Evolutionary conservation across 1,140 invertebrate species (phyloP).

Genomic region (Cotesia vestalis): DNA sequence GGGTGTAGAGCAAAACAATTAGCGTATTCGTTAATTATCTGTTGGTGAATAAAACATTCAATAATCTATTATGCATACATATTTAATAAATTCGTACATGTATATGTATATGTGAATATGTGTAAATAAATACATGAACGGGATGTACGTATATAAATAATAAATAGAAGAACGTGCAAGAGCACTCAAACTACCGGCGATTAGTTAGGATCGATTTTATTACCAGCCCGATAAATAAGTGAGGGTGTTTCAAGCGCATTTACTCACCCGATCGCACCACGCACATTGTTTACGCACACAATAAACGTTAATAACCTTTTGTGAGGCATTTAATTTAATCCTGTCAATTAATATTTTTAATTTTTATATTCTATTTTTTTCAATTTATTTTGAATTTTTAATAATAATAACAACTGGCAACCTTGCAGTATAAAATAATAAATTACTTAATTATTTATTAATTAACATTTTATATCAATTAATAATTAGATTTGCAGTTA

Average conservation of each 20-base stretch:
- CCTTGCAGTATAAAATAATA: too few relatives aligned
- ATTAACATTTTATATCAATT: too few relatives aligned
- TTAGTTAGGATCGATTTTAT: conserved; percentile 16
- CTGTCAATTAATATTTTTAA: not conserved
- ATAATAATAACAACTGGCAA: too few relatives aligned
- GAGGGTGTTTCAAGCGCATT: conserved; percentile 8
- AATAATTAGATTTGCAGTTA: too few relatives aligned
- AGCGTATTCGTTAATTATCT: conserved; percentile 42
- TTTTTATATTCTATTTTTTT: not conserved
- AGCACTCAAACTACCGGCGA: conserved; percentile 10
- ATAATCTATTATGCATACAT: conserved; percentile 2
- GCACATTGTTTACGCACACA: not conserved
- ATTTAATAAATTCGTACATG: too few relatives aligned
- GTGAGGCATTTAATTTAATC: conserved; percentile 2
- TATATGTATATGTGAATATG: too few relatives aligned
- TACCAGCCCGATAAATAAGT: conserved; percentile 8
- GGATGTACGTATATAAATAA: too few relatives aligned
- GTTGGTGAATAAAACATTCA: conserved; percentile 41
- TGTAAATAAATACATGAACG: too few relatives aligned
- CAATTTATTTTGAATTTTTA: not conserved
- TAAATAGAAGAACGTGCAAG: conserved; percentile 7
- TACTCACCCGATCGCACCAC: conserved; percentile 1
- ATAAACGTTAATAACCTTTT: conserved; percentile 17
- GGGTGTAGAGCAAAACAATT: conserved; percentile 7
- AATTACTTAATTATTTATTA: too few relatives aligned